These are phyloP conservation scores for Temnopleurus reevesii DNA, from an alignment of 53 echinoderm and acorn worm species.

Conservation along the genomic window DNA sequence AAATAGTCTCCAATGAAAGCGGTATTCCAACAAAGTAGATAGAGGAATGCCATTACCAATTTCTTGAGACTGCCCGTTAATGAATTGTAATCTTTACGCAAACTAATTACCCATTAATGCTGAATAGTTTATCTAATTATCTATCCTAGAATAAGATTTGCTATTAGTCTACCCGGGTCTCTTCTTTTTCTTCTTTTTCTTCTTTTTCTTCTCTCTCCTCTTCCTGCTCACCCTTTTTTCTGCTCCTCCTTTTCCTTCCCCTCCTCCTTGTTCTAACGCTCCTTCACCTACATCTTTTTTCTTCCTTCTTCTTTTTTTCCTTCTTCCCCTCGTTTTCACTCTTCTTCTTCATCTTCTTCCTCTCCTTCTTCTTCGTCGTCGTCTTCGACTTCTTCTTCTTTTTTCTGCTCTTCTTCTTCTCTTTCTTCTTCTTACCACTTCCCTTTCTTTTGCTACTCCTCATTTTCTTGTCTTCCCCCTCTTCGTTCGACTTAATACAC, in stretches of 20 bases:
- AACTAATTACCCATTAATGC: no score
- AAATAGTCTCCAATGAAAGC: no score
- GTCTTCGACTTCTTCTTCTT: no score
- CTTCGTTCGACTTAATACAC: not conserved
- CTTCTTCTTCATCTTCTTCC: not conserved
- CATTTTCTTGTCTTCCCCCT: not conserved
- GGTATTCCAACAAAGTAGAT: no score
- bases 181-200: not conserved
- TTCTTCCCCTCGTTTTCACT: not conserved
- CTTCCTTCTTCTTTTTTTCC: not conserved
- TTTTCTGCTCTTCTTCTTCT: no score
- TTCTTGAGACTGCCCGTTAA: no score
- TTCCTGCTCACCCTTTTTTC: not conserved
- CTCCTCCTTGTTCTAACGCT: not conserved
- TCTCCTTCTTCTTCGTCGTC: not conserved
- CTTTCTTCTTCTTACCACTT: no score
- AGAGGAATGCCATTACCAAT: no score
- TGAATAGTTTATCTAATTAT: no score
- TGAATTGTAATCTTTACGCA: no score
- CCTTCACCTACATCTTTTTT: not conserved
- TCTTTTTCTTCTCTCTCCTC: not conserved
- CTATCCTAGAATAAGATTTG: no score
- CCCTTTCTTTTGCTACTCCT: not conserved
- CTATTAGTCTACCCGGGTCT: no score
- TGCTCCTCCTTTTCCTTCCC: not conserved